Base-by-base conservation (phyloP, 2,888 invertebrate species). In the Catocala fraxini region DNA sequence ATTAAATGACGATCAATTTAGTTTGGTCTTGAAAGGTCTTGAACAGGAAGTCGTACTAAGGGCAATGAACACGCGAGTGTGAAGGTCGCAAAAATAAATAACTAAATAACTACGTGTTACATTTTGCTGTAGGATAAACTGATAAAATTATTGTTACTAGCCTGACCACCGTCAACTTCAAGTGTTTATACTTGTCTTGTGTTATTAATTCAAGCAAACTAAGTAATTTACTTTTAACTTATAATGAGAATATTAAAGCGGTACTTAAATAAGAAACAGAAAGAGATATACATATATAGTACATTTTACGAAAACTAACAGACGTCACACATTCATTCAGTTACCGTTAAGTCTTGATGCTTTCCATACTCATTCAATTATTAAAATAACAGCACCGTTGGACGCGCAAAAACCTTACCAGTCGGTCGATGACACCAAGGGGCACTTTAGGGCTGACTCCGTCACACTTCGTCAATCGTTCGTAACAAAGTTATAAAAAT, bases 401-500 rank as follows among this genome's bases (percentile, higher is more conserved):
- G 82, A 86, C 88, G 90, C 89, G 91, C 93, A 92, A 89, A 90
- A 89, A 88, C 92, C 91, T 92, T 91, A 85, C 85, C 85, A 82
- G 85, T 77, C 88, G 93, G 92, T 92, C 93, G 87, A 86, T 89
- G 92, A 92, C 93, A 88, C 86, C 81, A 84, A 84, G 93, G 84
- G 93, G 92, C 92, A 90, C 92, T 92, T 92, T 90, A 93, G 92
- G 93, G 93, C 90, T 87, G 86, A 82, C 88, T 88, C 69, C 87
- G 87, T 90, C 87, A 88, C 87, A 90, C 88, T 83, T 82, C 84
- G 86, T 79, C 83, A 86, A 84, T 81, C n/a, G n/a, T 82, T 77
- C 80, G 80, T 79, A 82, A 77, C 81, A 82, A 81, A 62, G 46
- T 63, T 64, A 82, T 79, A 82, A 82, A 83, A 82, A 80, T 75